These are phyloP conservation scores for Agapornis roseicollis DNA, from an alignment of 2,113 vertebrate species.

Conservation along the genomic window DNA sequence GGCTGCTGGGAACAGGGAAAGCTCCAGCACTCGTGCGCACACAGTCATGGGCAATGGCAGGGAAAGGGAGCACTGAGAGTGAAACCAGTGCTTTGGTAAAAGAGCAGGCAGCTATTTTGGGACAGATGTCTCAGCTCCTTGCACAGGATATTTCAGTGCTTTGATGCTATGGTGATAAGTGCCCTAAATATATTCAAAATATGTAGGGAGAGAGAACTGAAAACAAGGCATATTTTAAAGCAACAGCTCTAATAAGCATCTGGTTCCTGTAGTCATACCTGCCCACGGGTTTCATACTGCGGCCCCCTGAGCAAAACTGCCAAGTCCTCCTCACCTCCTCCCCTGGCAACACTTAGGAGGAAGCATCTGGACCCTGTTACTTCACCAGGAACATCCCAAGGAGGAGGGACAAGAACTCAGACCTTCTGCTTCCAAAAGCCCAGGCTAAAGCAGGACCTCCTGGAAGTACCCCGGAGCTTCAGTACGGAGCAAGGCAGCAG, in stretches of 20 bases:
- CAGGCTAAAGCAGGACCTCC: not conserved
- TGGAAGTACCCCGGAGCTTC: not conserved
- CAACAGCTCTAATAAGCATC: not conserved
- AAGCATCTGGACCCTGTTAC: not conserved
- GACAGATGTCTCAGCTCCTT: not conserved
- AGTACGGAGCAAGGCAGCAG: fast-evolving
- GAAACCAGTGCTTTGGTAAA: not conserved
- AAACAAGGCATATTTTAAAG: not conserved
- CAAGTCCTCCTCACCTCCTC: not conserved
- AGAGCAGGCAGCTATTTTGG: constrained; percentile 35
- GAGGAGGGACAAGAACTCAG: not conserved
- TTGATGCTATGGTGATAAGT: constrained; percentile 57
- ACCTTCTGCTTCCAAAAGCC: not conserved
- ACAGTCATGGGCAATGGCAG: not conserved
- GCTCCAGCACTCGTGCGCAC: not conserved
- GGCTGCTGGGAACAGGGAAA: not conserved
- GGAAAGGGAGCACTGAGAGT: not conserved
- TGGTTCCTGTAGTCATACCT: not conserved
- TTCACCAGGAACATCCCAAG: not conserved
- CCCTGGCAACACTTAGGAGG: not conserved
- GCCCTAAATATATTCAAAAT: constrained; percentile 38
- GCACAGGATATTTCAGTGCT: not conserved
- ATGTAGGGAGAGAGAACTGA: not conserved
- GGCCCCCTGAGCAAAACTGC: not conserved
- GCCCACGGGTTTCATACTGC: not conserved